Evolutionary conservation across 2,113 vertebrate genomes (phyloP).

Genomic region (Aix galericulata): DNA sequence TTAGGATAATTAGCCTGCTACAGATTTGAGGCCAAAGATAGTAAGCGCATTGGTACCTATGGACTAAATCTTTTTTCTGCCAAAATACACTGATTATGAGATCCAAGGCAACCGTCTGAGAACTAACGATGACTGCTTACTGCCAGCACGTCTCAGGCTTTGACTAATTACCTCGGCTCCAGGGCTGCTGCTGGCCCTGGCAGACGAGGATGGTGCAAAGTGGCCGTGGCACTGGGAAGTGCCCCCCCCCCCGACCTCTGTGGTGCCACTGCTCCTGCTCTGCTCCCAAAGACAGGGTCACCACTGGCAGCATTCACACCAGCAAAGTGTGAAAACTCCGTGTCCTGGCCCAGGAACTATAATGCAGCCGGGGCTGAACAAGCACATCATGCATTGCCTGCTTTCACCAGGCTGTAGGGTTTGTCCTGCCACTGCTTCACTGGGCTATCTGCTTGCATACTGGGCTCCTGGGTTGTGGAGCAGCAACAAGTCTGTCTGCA

Average conservation of each 20-base stretch:
- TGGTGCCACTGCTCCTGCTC: not conserved
- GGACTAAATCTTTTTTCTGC: not conserved
- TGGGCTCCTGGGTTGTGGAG: too few species aligned
- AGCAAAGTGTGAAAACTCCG: not conserved
- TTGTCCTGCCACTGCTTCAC: fast-evolving
- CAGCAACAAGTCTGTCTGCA: not conserved
- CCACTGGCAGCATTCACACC: not conserved
- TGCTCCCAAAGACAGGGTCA: not conserved
- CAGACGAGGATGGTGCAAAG: fast-evolving
- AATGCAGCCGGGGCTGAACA: not conserved
- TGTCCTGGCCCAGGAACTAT: not conserved
- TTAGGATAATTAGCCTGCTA: not conserved
- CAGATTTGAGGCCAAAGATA: not conserved
- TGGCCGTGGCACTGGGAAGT: fast-evolving
- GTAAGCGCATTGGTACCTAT: not conserved
- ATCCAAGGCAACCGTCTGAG: not conserved
- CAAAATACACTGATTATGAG: not conserved
- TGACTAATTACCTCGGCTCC: fast-evolving
- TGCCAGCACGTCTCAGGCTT: fast-evolving
- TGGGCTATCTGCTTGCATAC: fast-evolving
- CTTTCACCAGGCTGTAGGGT: not conserved
- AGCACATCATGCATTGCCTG: too few species aligned
- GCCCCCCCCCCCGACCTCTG: not conserved
- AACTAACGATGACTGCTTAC: not conserved
- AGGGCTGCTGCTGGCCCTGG: not conserved